A percentile compares a stretch with the other conserved stretches of the same genome.
Evolutionary conservation across 2,797 vertebrate genomes (phyloP).

Genomic region (Scolopax rusticola): DNA sequence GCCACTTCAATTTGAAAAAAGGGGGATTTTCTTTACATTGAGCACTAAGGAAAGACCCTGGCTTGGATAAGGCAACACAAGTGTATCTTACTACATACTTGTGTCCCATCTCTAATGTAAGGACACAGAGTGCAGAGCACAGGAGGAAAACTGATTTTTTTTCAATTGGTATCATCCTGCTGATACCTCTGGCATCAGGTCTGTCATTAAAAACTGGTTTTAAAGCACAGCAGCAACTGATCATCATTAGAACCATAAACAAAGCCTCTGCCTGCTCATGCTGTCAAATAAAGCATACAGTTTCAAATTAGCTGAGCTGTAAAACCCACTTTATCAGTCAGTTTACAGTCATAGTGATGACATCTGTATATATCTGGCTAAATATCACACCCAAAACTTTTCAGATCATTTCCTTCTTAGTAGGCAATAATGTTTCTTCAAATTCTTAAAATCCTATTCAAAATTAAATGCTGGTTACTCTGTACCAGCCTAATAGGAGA

Average conservation of each 20-base stretch:
- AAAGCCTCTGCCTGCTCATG: not conserved
- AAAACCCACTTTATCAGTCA: not conserved
- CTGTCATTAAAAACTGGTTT: not conserved
- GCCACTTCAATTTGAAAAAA: not conserved
- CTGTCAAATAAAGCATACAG: not conserved
- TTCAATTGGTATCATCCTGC: not conserved
- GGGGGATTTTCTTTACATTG: not conserved
- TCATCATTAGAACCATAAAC: not conserved
- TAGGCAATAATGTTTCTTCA: not conserved
- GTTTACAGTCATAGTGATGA: not conserved
- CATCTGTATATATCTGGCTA: not conserved
- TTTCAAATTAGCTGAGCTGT: not conserved
- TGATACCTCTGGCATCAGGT: not conserved
- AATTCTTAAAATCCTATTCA: slow-evolving; percentile 20
- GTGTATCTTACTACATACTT: fast-evolving
- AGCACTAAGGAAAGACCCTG: not conserved
- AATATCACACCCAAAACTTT: not conserved
- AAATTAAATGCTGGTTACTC: slow-evolving; percentile 58
- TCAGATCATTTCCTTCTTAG: slow-evolving; percentile 11
- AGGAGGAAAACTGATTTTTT: not conserved
- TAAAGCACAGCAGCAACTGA: not conserved
- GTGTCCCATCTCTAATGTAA: not conserved
- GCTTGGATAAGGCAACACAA: not conserved
- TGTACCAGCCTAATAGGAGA: not conserved
- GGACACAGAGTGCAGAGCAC: fast-evolving